Percentiles rank a stretch among this genome's conserved stretches.
These are phyloP conservation scores for Elanus axillaris DNA, from an alignment of 2,113 vertebrate genomes.

Conservation along the genomic window DNA sequence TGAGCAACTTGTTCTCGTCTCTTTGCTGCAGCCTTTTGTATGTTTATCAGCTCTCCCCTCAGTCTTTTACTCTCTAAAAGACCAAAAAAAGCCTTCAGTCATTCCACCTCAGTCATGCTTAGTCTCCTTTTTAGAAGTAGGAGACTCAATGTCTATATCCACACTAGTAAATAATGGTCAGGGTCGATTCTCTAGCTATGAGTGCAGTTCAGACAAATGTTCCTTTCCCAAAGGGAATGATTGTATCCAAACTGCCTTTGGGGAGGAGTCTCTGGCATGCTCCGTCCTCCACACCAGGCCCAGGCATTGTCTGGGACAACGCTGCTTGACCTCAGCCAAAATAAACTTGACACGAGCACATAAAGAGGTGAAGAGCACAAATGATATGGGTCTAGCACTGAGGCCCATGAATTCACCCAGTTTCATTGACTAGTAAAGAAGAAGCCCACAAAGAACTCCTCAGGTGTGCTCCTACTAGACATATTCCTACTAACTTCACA, in stretches of 20 bases:
- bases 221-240: neutral
- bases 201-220: neutral
- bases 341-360: neutral
- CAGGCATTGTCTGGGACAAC: neutral
- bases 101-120: neutral
- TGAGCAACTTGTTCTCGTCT: neutral
- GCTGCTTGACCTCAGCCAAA: neutral
- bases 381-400: accelerated
- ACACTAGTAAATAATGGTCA: neutral
- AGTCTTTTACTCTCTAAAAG: neutral
- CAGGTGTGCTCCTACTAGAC: neutral
- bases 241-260: neutral
- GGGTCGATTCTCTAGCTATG: neutral
- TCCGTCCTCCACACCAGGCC: neutral
- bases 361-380: neutral
- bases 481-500: neutral
- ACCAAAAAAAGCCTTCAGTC: neutral
- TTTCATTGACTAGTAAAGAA: neutral
- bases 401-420: neutral
- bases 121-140: neutral
- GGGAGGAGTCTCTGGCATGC: too few relatives aligned
- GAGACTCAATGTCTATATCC: neutral
- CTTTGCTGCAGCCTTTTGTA: neutral
- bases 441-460: neutral
- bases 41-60: neutral